phyloP scores from a whole-genome alignment of 92 coral and sea anemone species.

The Chrysogorgia sp. region DNA sequence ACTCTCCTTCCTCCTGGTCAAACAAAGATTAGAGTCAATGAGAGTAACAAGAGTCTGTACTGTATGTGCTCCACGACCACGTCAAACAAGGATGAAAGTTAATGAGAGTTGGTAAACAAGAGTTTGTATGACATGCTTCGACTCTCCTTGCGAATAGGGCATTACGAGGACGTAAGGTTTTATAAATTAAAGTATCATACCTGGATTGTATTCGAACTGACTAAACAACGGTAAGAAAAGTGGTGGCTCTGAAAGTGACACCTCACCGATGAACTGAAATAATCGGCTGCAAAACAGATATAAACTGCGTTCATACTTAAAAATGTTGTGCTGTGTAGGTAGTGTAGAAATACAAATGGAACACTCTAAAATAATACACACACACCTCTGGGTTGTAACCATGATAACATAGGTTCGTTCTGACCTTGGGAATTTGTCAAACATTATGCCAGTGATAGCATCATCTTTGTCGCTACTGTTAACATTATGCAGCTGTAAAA shows the following conservation, averaged over 20 bases:
- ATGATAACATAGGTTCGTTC: constrained; percentile 83
- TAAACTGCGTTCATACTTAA: no score
- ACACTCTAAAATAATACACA: not conserved
- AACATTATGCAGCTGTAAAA: constrained; percentile 76
- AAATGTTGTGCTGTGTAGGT: no score
- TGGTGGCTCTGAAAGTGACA: constrained; percentile 69
- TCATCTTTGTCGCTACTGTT: constrained; percentile 80
- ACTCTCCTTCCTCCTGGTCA: no score
- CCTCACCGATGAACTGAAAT: constrained; percentile 94
- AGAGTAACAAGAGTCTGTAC: no score
- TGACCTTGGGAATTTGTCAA: constrained; percentile 92
- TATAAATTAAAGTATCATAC: constrained; percentile 42
- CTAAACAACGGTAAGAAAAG: constrained; percentile 82
- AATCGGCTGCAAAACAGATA: constrained; percentile 76
- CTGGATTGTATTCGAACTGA: constrained; percentile 84
- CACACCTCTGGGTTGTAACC: constrained; percentile 89
- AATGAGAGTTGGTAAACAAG: no score
- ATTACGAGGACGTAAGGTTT: not conserved
- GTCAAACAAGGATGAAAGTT: no score
- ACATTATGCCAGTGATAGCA: constrained; percentile 85
- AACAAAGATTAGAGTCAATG: no score
- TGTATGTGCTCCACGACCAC: no score
- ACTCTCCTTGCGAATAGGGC: no score
- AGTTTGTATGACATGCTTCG: no score
- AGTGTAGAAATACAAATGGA: no score